Evolutionary conservation across 1,140 invertebrate species (phyloP).

Genomic region (Euura lappo): DNA sequence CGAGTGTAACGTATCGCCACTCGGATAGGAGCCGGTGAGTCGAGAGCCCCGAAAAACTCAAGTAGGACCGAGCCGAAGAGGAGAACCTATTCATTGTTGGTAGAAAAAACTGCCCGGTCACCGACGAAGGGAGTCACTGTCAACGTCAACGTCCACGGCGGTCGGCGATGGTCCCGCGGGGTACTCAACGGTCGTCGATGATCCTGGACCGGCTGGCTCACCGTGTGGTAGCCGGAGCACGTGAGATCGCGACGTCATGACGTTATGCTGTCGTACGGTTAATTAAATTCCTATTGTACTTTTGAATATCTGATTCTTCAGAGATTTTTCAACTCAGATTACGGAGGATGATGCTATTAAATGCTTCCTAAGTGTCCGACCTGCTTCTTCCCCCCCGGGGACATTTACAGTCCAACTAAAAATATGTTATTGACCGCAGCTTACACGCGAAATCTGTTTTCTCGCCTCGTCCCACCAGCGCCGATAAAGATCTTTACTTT

Average conservation of each 20-base stretch:
- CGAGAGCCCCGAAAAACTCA: constrained; percentile 10
- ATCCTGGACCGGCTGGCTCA: not conserved
- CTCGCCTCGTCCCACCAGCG: too few species aligned
- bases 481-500: too few species aligned
- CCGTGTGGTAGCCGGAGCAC: not conserved
- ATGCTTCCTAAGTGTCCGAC: too few species aligned
- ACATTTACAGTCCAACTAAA: too few species aligned
- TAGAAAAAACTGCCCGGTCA: constrained; percentile 34
- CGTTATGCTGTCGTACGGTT: constrained; percentile 29
- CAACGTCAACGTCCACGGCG: constrained; percentile 29
- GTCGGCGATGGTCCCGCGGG: too few species aligned
- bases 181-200: too few species aligned
- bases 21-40: not conserved
- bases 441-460: too few species aligned
- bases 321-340: constrained; percentile 1
- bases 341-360: too few species aligned
- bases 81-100: constrained; percentile 21
- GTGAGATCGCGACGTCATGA: constrained; percentile 6
- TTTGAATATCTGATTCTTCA: not conserved
- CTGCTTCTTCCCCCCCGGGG: too few species aligned
- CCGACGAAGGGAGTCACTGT: constrained; percentile 31
- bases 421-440: too few species aligned
- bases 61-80: not conserved
- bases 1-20: too few species aligned
- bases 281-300: constrained; percentile 39